Conservation (phyloP, 2,888 invertebrate species). For the Sphecodes monilicornis region DNA sequence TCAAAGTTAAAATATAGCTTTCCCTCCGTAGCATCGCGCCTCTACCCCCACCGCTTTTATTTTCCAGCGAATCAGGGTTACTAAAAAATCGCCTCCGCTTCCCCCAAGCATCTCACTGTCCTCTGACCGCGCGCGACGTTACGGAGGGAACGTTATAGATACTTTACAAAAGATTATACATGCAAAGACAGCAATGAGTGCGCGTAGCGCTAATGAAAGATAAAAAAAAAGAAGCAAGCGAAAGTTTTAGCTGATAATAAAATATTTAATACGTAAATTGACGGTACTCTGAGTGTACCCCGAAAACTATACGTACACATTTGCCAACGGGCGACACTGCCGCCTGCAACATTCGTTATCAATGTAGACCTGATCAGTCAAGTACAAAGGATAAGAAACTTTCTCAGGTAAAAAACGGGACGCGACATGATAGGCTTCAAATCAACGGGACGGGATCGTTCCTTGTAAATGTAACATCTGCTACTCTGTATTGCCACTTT, state of each 20-base stretch:
- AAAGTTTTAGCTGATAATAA: conserved; percentile 51
- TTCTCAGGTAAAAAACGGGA: conserved; percentile 27
- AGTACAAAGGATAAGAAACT: conserved; percentile 12
- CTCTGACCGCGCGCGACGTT: background rate
- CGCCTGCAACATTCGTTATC: conserved; percentile 83
- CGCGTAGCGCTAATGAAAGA: conserved; percentile 62
- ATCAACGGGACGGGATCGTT: background rate
- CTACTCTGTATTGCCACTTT: background rate
- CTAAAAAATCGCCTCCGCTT: background rate
- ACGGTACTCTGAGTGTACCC: conserved; percentile 68
- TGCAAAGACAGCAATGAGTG: conserved; percentile 40
- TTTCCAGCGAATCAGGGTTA: background rate
- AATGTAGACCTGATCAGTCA: conserved; percentile 66
- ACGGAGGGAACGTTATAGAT: background rate
- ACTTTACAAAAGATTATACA: background rate
- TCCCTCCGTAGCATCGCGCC: background rate
- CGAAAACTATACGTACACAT: conserved; percentile 86
- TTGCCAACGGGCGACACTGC: conserved; percentile 86
- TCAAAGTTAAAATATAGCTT: conserved; percentile 12
- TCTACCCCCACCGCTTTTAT: background rate
- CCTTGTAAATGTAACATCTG: no score
- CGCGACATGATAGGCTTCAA: background rate
- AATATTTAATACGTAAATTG: conserved; percentile 58
- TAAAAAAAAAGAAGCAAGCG: conserved; percentile 74
- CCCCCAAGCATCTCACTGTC: background rate